These are phyloP conservation scores for Ciconia nigra DNA, from an alignment of 2,797 vertebrate species.

Conservation along the genomic window DNA sequence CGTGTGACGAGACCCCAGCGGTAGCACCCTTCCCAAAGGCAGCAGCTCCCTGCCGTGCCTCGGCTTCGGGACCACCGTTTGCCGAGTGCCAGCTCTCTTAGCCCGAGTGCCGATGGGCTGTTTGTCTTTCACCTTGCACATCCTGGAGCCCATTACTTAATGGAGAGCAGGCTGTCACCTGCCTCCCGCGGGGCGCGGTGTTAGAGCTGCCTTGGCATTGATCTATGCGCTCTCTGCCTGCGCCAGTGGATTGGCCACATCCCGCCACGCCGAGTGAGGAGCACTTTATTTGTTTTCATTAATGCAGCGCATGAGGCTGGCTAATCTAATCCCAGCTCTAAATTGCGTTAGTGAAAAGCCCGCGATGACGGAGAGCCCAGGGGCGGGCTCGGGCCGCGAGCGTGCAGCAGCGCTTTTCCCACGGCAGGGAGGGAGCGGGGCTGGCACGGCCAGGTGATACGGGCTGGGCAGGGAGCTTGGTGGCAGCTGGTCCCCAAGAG, in stretches of 20 bases:
- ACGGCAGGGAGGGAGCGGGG: neutral
- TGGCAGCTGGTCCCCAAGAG: neutral
- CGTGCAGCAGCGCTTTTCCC: neutral
- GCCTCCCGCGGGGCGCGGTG: fast-evolving
- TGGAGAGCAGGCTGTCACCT: no score
- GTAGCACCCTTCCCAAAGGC: neutral
- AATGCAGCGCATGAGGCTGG: neutral
- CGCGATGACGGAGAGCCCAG: neutral
- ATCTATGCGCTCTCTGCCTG: neutral
- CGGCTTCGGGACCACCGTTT: neutral
- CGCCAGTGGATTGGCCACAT: neutral
- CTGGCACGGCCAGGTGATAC: neutral
- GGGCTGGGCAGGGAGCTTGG: neutral
- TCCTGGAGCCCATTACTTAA: neutral
- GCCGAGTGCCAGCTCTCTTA: neutral
- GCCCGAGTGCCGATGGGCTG: neutral
- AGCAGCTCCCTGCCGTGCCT: neutral
- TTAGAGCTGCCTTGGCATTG: neutral
- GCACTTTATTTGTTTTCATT: neutral
- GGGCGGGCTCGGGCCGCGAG: neutral
- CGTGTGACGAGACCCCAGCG: no score
- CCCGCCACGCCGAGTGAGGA: neutral
- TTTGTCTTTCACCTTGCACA: neutral
- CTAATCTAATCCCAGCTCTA: neutral
- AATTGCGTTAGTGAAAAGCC: neutral